Evolutionary conservation across 2,113 vertebrate genomes (phyloP), one percentile per base, ranked within the genome.

Genomic region (Indicator indicator): DNA sequence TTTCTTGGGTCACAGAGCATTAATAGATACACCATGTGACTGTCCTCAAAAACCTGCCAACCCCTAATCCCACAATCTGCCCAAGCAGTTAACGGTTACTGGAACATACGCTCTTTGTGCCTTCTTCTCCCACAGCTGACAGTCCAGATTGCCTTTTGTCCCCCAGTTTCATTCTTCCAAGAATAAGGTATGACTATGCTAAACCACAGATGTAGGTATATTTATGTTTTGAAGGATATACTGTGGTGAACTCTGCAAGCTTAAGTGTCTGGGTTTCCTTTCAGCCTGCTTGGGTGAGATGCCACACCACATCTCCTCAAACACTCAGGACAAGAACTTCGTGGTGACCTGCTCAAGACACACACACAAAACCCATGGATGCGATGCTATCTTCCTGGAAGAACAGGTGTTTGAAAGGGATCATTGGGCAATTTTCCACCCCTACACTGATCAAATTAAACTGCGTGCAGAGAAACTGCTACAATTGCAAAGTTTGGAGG

Each of bases 321-420:
- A 13, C 19, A 5, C 20, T 63, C 19, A 12, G 21, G 9, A 8
- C 9, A 73, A 56, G 64, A 58, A 36, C 46, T n/a, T 42, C 8
- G 12, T 11, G 16, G 46, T 24, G n/a, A 55, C 9, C 24, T 38
- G 14, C 11, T 76, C 36, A 24, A 7, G 32, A 12, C 23, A 62
- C 5, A 52, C 4, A 64, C 32, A 55, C 11, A 8, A 1, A 0
- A 33, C 16, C 68, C 16, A 46, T 1, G 4, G 55, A 58, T 3
- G 8, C 36, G 48, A 60, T 40, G 7, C 18, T 33, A 44, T 74
- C 13, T 50, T 55, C 14, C 7, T 55, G 16, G 23, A 83, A 79
- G 21, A 92, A 16, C 7, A 79, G 19, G 16, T 16, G 11, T 72
- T 15, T 50, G 54, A 71, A 86, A 73, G 12, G 10, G 16, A 77